These are phyloP conservation scores for Cephus pulcher DNA, from an alignment of 2,888 invertebrate species.

Conservation along the genomic window DNA sequence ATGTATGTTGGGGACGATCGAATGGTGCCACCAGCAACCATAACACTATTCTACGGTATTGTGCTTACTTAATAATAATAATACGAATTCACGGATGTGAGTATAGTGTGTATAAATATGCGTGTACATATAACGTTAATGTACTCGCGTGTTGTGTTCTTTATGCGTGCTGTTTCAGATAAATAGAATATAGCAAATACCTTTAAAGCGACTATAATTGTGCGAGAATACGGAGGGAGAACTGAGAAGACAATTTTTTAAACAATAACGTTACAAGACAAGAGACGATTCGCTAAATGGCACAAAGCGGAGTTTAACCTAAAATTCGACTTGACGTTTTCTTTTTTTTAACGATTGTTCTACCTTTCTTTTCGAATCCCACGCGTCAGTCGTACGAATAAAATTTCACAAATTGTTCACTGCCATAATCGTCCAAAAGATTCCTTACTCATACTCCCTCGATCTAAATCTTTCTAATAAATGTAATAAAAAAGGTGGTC, in stretches of 20 bases:
- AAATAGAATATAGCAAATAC: neutral
- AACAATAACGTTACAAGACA: neutral
- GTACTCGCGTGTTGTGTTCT: neutral
- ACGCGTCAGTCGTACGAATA: neutral
- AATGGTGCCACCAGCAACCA: constrained; percentile 49
- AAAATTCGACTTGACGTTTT: neutral
- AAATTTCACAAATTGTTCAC: neutral
- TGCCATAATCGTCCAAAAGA: neutral
- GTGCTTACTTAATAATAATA: constrained; percentile 34
- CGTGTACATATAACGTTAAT: neutral
- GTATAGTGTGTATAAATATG: neutral
- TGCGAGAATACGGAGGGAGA: neutral
- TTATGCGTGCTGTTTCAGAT: neutral
- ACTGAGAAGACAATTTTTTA: neutral
- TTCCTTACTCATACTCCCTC: neutral
- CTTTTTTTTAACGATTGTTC: neutral
- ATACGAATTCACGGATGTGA: neutral
- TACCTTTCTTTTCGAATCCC: neutral
- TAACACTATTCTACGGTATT: constrained; percentile 48
- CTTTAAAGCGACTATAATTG: neutral
- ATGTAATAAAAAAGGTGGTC: neutral
- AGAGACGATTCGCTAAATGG: neutral
- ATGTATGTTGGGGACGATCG: constrained; percentile 52
- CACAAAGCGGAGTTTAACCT: neutral
- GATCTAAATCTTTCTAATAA: neutral